Evolutionary conservation across 1,140 invertebrate species (phyloP).

Genomic region (Drosophila arizonae): DNA sequence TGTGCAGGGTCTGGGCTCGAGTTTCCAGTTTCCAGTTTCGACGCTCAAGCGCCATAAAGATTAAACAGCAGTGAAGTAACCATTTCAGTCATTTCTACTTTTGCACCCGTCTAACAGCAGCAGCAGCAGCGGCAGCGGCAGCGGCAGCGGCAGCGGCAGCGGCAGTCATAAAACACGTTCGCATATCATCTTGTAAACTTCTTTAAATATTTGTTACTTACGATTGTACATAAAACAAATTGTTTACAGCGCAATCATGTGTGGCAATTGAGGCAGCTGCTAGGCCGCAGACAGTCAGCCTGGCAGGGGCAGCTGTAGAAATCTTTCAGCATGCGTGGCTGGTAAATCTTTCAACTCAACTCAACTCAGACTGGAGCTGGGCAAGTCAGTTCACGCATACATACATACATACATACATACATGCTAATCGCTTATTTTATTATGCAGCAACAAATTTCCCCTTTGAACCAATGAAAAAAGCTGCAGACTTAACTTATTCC

Average conservation of each 20-base stretch:
- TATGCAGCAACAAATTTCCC: conserved; percentile 1
- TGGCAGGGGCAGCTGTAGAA: conserved; percentile 11
- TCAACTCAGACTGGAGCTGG: neutral
- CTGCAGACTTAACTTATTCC: conserved; percentile 43
- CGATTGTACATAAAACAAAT: conserved; percentile 64
- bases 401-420: neutral
- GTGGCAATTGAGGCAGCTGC: conserved; percentile 63
- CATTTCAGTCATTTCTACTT: conserved; percentile 38
- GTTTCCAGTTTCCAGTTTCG: neutral
- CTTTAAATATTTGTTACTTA: conserved; percentile 72
- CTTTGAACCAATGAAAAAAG: conserved; percentile 17
- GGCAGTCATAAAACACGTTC: conserved; percentile 51
- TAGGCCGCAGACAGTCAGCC: conserved; percentile 1
- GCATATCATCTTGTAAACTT: conserved; percentile 74
- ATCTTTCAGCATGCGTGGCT: neutral
- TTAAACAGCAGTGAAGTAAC: conserved; percentile 65
- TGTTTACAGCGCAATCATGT: conserved; percentile 75
- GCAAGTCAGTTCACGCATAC: too few species aligned
- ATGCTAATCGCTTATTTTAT: conserved; percentile 11
- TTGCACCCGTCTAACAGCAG: conserved; percentile 47
- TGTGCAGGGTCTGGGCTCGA: neutral
- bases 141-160: neutral
- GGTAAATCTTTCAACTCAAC: conserved; percentile 4
- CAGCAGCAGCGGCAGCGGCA: conserved; percentile 1
- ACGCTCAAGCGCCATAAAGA: conserved; percentile 65